These are phyloP conservation scores for Megalops cyprinoides DNA, from an alignment of 2,797 vertebrate species.

Conservation along the genomic window DNA sequence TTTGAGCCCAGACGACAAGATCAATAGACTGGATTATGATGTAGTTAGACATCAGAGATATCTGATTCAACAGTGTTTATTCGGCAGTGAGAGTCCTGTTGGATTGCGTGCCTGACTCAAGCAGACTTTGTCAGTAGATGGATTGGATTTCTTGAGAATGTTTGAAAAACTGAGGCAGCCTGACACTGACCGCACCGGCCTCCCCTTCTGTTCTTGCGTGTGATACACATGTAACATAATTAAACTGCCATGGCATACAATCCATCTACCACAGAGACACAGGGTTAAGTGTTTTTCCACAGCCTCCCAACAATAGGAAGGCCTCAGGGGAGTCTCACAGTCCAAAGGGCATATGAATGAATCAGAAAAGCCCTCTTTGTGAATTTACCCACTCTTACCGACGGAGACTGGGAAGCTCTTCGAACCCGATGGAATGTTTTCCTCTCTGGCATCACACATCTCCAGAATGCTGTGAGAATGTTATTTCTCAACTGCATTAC, in stretches of 20 bases:
- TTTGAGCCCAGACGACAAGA: not conserved
- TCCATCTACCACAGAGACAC: not conserved
- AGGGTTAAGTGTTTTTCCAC: not conserved
- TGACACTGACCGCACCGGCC: not conserved
- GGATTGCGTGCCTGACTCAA: not conserved
- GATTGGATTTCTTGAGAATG: slow-evolving; percentile 1
- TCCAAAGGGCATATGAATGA: not conserved
- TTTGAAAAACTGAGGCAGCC: not conserved
- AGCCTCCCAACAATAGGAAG: not conserved
- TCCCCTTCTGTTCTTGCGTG: not conserved
- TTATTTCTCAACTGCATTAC: too few relatives aligned
- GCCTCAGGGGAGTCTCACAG: not conserved
- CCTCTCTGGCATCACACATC: too few relatives aligned
- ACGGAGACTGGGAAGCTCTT: not conserved
- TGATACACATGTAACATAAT: not conserved
- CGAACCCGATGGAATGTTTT: not conserved
- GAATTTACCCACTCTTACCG: not conserved
- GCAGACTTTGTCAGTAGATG: not conserved
- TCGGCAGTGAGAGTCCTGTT: not conserved
- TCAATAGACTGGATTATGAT: slow-evolving; percentile 1
- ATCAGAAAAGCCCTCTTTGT: not conserved
- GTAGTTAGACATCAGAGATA: not conserved
- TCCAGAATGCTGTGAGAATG: too few relatives aligned
- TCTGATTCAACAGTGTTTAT: not conserved
- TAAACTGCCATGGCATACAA: not conserved